Conservation (phyloP, 2,888 invertebrate species). For the Serrognathus titanus region DNA sequence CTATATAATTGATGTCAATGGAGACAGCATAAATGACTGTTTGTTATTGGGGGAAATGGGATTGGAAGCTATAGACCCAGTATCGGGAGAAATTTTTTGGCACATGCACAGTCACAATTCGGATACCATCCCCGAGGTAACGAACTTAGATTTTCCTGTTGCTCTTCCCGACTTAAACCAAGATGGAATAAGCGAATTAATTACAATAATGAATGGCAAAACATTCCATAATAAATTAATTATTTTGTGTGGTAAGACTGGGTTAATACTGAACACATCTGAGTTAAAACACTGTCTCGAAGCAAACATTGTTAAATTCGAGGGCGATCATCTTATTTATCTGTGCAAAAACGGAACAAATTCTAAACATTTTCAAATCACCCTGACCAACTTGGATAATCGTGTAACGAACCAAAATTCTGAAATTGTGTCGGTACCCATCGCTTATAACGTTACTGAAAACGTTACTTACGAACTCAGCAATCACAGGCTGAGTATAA, state of each 20-base stretch:
- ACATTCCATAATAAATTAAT: constrained; percentile 60
- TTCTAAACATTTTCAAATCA: constrained; percentile 9
- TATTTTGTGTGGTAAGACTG: constrained; percentile 68
- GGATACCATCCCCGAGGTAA: constrained; percentile 51
- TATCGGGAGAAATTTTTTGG: constrained; percentile 61
- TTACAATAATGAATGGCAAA: constrained; percentile 54
- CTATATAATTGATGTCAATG: constrained; percentile 67
- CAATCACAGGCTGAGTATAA: constrained; percentile 63
- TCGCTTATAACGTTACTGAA: constrained; percentile 18
- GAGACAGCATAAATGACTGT: constrained; percentile 70
- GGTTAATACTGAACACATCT: constrained; percentile 63
- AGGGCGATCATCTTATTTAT: constrained; percentile 44
- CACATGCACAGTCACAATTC: constrained; percentile 57
- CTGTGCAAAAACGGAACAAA: constrained; percentile 57
- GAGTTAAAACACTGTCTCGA: constrained; percentile 58
- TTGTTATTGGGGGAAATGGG: constrained; percentile 71
- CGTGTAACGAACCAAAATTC: constrained; percentile 15
- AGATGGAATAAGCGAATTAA: constrained; percentile 67
- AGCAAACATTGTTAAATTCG: constrained; percentile 56
- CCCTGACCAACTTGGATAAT: constrained; percentile 11
- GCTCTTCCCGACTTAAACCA: constrained; percentile 69
- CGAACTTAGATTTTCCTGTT: constrained; percentile 54
- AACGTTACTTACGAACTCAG: constrained; percentile 58
- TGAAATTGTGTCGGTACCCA: constrained; percentile 24
- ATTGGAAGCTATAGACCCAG: constrained; percentile 59